Conservation (phyloP, 2,797 vertebrate species). For the Enteromius mattozi region DNA sequence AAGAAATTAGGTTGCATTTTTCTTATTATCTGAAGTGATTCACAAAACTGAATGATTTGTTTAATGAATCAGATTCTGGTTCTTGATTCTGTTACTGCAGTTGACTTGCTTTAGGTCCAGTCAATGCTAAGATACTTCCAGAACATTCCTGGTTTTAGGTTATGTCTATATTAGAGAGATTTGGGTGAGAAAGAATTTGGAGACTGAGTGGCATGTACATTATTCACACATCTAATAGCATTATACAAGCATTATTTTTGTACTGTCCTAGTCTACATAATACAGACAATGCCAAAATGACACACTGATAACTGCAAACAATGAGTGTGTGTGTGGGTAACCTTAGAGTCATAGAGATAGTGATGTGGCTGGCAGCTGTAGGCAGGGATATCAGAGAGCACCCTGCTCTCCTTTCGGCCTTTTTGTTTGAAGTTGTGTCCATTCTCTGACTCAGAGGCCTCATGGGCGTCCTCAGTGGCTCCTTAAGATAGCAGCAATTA, state of each 20-base stretch:
- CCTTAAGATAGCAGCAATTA: slow-evolving; percentile 69
- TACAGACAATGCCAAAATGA: slow-evolving; percentile 21
- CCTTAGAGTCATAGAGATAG: slow-evolving; percentile 51
- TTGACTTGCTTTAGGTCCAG: not conserved
- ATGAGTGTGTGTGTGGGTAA: slow-evolving; percentile 52
- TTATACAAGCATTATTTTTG: slow-evolving; percentile 1
- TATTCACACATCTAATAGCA: not conserved
- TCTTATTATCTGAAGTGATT: not conserved
- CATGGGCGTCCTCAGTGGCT: slow-evolving; percentile 14
- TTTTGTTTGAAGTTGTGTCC: slow-evolving; percentile 50
- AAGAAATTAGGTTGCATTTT: not conserved
- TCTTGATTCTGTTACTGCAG: not conserved
- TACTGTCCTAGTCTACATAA: not conserved
- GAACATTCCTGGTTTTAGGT: not conserved
- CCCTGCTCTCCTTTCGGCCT: slow-evolving; percentile 53
- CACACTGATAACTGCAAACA: slow-evolving; percentile 14
- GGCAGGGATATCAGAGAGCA: slow-evolving; percentile 52
- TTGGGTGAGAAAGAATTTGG: not conserved
- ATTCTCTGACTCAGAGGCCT: slow-evolving; percentile 30
- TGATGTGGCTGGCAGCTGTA: slow-evolving; percentile 59
- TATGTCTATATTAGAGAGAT: not conserved
- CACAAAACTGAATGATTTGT: not conserved
- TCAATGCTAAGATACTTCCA: not conserved
- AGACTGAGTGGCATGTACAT: not conserved
- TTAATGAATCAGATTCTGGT: not conserved